Conservation (phyloP, 2,888 invertebrate species). For the Pecten maximus region DNA sequence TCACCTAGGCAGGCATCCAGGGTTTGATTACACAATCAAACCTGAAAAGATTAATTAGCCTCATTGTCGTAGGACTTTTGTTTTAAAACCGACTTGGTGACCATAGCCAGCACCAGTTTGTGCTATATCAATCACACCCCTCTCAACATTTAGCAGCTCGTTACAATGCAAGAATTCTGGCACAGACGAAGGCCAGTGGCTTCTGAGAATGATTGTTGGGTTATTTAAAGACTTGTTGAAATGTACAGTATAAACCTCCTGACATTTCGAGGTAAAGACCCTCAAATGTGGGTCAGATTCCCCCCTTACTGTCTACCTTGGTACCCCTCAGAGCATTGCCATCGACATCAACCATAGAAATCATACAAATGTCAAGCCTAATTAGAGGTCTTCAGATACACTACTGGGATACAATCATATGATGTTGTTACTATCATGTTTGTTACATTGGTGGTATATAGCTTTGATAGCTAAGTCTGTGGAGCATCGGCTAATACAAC, state of each 20-base stretch:
- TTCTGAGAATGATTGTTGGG: not conserved
- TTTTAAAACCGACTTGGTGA: not conserved
- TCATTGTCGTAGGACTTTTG: too few relatives aligned
- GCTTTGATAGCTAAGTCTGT: too few relatives aligned
- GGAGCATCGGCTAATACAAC: too few relatives aligned
- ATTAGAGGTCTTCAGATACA: not conserved
- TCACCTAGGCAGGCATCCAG: too few relatives aligned
- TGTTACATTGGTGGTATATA: too few relatives aligned
- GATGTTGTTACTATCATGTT: not conserved
- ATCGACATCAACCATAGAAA: not conserved
- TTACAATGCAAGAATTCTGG: not conserved
- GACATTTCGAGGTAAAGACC: not conserved
- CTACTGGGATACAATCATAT: too few relatives aligned
- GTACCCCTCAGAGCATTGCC: not conserved
- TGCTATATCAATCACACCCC: not conserved
- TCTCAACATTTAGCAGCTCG: not conserved
- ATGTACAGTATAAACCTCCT: not conserved
- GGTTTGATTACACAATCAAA: too few relatives aligned
- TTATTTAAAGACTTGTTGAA: conserved; percentile 19
- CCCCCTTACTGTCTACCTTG: not conserved
- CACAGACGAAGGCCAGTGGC: not conserved
- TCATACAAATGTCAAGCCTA: not conserved
- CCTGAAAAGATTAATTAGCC: too few relatives aligned
- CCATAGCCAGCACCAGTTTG: not conserved
- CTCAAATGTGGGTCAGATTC: not conserved